These are phyloP conservation scores for Anguilla japonica DNA, from an alignment of 2,113 vertebrate species.

Conservation along the genomic window DNA sequence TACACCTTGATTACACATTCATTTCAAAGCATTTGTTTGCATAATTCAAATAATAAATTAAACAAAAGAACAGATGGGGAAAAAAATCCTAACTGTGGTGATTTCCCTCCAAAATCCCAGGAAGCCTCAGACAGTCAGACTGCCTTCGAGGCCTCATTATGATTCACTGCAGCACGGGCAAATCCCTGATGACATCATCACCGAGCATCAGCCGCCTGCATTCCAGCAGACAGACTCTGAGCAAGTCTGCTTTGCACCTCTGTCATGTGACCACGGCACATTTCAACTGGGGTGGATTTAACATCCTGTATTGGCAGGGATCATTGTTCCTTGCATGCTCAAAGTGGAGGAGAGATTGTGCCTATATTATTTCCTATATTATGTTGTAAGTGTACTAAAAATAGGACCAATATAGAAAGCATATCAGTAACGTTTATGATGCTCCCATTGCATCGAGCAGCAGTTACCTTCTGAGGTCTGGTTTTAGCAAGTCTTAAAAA, in stretches of 20 bases:
- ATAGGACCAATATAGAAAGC: background rate
- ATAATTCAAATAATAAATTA: background rate
- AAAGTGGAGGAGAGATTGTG: too few relatives aligned
- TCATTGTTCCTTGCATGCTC: too few relatives aligned
- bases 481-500: background rate
- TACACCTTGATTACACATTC: background rate
- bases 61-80: background rate
- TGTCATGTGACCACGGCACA: background rate
- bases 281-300: background rate
- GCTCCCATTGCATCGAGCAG: background rate
- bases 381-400: background rate
- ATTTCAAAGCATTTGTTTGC: background rate
- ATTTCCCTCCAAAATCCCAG: background rate
- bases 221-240: background rate
- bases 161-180: background rate
- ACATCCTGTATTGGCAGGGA: too few relatives aligned
- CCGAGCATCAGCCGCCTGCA: background rate
- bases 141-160: background rate
- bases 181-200: slow-evolving; percentile 1
- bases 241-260: background rate
- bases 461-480: background rate
- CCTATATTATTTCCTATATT: background rate
- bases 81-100: background rate
- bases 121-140: background rate
- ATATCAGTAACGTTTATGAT: background rate